These are phyloP conservation scores for Phymatocera aterrima DNA, from an alignment of 2,888 invertebrate genomes.

Conservation along the genomic window DNA sequence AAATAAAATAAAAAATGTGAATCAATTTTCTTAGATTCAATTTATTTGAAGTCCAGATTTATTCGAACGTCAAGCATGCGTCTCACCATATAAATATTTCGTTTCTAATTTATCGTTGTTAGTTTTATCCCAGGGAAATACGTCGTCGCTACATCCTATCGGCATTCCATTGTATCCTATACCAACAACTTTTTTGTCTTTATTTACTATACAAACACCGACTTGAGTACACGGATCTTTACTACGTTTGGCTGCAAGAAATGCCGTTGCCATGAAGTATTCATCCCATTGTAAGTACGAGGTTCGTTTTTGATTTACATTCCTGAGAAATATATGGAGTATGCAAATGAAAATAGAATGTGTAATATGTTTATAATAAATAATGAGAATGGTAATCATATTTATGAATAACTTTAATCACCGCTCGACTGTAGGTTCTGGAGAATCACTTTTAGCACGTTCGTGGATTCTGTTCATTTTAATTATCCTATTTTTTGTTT, in stretches of 20 bases:
- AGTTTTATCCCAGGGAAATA: conserved; percentile 91
- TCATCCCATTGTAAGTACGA: conserved; percentile 92
- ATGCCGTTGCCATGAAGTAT: conserved; percentile 96
- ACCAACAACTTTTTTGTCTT: conserved; percentile 91
- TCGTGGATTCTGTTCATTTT: not conserved
- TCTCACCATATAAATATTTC: conserved; percentile 91
- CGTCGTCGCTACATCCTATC: conserved; percentile 89
- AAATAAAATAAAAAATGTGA: not conserved
- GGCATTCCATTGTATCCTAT: conserved; percentile 99
- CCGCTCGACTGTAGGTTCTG: not conserved
- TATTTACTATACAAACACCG: conserved; percentile 95
- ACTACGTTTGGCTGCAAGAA: conserved; percentile 93
- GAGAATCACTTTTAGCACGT: not conserved
- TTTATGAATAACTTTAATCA: conserved; percentile 4
- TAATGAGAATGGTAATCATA: not conserved
- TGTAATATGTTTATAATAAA: not conserved
- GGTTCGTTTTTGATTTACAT: conserved; percentile 76
- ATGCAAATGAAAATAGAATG: too few relatives aligned
- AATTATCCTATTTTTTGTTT: too few relatives aligned
- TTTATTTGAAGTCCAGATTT: not conserved
- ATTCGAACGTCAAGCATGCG: not conserved
- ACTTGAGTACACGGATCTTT: conserved; percentile 97
- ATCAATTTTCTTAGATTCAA: not conserved
- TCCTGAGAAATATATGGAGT: conserved; percentile 54
- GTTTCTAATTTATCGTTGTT: conserved; percentile 80